These are phyloP conservation scores for Thymelicus lineola DNA, from an alignment of 2,888 invertebrate species.

Conservation along the genomic window DNA sequence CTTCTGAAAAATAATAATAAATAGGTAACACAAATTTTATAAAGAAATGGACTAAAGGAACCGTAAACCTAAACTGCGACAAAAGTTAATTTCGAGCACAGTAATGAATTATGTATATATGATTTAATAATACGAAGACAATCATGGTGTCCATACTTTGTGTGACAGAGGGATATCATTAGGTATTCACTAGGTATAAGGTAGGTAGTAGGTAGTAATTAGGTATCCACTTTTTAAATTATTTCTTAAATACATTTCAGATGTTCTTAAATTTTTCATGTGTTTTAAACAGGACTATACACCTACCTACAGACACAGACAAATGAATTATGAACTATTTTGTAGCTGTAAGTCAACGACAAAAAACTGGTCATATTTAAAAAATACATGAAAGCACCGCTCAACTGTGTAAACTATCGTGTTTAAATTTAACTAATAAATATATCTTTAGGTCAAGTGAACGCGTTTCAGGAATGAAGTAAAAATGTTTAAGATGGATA, in stretches of 20 bases:
- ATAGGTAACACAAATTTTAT: slow-evolving; percentile 2
- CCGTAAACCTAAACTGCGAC: slow-evolving; percentile 48
- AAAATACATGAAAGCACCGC: too few relatives aligned
- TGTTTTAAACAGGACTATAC: too few relatives aligned
- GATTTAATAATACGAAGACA: slow-evolving; percentile 22
- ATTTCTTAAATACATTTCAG: neutral
- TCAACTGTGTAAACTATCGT: neutral
- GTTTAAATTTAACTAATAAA: neutral
- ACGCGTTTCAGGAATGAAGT: too few relatives aligned
- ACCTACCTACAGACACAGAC: too few relatives aligned
- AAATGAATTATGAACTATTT: too few relatives aligned
- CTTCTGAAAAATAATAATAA: neutral
- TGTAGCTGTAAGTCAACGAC: too few relatives aligned
- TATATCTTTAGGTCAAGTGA: too few relatives aligned
- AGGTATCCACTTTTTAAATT: neutral
- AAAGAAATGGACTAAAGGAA: slow-evolving; percentile 8
- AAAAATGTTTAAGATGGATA: too few relatives aligned
- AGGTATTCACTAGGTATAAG: too few relatives aligned
- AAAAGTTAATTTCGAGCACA: slow-evolving; percentile 64
- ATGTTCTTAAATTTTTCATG: too few relatives aligned
- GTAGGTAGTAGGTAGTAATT: too few relatives aligned
- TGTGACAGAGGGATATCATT: neutral
- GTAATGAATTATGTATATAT: slow-evolving; percentile 32
- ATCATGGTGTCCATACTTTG: slow-evolving; percentile 5
- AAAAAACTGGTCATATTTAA: too few relatives aligned